phyloP scores from a whole-genome alignment of 2,113 vertebrate genomes.

The Odocoileus virginianus region DNA sequence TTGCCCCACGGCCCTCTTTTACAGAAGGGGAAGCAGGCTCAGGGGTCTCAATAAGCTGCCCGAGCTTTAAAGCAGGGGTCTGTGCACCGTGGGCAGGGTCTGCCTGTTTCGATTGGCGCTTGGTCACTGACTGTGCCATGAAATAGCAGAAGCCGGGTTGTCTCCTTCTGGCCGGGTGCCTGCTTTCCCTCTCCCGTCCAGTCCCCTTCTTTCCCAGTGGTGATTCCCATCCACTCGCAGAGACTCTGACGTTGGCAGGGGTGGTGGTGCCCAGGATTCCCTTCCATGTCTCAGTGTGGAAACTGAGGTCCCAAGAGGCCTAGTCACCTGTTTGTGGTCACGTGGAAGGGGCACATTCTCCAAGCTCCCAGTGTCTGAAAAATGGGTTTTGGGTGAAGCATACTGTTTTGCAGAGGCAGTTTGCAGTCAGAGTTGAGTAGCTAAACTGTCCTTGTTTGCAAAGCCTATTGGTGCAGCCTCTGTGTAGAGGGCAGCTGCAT shows the following conservation, averaged over 20 bases:
- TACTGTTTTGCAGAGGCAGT: neutral
- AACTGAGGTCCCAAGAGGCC: neutral
- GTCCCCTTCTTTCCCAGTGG: neutral
- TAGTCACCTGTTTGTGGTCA: neutral
- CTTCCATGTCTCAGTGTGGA: neutral
- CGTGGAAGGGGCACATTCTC: rapidly evolving
- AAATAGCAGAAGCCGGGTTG: neutral
- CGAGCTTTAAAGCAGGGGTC: neutral
- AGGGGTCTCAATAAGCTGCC: neutral
- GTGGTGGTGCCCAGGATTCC: neutral
- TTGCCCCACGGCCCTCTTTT: neutral
- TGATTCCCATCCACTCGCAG: neutral
- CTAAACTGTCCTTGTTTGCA: neutral
- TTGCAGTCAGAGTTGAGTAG: neutral
- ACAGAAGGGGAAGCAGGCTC: neutral
- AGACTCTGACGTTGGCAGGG: neutral
- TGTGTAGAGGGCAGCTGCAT: neutral
- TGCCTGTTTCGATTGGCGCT: neutral
- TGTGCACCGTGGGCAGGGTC: rapidly evolving
- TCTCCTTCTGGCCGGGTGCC: neutral
- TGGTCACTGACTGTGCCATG: rapidly evolving
- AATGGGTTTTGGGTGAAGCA: neutral
- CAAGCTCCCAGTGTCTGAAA: neutral
- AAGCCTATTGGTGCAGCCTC: neutral
- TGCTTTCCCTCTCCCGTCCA: neutral